Base-by-base conservation (phyloP, 2,113 vertebrate species). In the Anser brachyrhynchus region DNA sequence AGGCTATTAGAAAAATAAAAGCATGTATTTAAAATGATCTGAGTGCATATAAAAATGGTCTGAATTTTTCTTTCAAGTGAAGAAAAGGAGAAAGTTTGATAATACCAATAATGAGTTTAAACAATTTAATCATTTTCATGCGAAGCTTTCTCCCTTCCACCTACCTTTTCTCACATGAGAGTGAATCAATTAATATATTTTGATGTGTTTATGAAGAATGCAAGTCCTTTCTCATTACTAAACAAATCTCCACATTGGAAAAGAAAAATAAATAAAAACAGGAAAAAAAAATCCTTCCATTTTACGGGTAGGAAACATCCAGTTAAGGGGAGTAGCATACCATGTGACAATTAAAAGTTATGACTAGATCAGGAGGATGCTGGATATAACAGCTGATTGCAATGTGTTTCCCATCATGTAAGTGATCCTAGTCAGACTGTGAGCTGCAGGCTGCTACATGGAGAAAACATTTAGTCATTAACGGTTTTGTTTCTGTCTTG, bases 1-100 rank as follows among this genome's bases (percentile, higher is more conserved):
- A 96, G 88, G 95, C 87, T 96, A 96, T 95, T 96, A 96, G 95
- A 96, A 97, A 93, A 97, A 92, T 84, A 94, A 82, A 87, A 95
- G 79, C 82, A 87, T 89, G 85, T 79, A 90, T 49, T 22, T 49
- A 49, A 49, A 49, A 49, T 49, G 46, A 49, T 49, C 74, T 84
- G 86, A 96, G 70, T 77, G 69, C 76, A 59, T 67, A 96, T 95
- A 96, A 96, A 96, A 96, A 84, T 96, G 95, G 95, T 92, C 91
- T 96, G 92, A 91, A 83, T 71, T 96, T 97, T 96, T 92, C 94
- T 96, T 96, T 90, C 85, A 88, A 95, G 93, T 94, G 94, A 96
- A 89, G 69, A 49, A 49, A 49, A 46, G 46, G 20, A 91, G 83
- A 95, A 95, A 95, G 91, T 61, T 90, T 72, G 49, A 89, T 95